These are phyloP conservation scores for Diplazon laetatorius DNA, from an alignment of 2,888 invertebrate genomes.

Conservation along the genomic window DNA sequence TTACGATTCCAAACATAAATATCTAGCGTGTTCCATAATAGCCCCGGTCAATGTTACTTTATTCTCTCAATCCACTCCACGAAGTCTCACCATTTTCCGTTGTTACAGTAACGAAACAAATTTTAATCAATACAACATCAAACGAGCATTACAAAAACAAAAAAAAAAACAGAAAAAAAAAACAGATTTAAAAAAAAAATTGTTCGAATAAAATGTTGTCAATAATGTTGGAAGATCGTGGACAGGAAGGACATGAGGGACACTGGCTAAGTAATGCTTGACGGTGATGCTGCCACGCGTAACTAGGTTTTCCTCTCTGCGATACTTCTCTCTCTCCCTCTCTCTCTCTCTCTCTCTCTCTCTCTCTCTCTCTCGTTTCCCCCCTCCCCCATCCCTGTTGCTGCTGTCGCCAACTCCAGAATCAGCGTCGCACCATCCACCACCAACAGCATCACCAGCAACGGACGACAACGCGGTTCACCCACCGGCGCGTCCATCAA, in stretches of 20 bases:
- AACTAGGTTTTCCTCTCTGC: conserved; percentile 64
- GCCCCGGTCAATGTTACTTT: too few relatives aligned
- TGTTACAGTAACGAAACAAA: too few relatives aligned
- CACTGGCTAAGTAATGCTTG: conserved; percentile 59
- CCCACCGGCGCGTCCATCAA: conserved; percentile 64
- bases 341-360: too few relatives aligned
- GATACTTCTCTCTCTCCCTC: conserved; percentile 43
- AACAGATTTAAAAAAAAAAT: too few relatives aligned
- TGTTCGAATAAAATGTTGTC: neutral
- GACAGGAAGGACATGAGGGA: conserved; percentile 63
- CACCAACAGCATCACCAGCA: conserved; percentile 12
- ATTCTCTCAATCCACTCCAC: too few relatives aligned
- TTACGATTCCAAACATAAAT: too few relatives aligned
- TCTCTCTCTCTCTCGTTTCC: conserved; percentile 18
- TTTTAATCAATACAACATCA: too few relatives aligned
- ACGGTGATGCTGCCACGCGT: conserved; percentile 55
- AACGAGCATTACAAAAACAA: too few relatives aligned
- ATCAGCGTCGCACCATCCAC: conserved; percentile 20
- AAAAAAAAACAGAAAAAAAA: too few relatives aligned
- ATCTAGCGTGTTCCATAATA: too few relatives aligned
- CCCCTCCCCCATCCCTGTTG: conserved; percentile 40
- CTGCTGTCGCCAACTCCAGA: conserved; percentile 48
- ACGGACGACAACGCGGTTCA: conserved; percentile 55
- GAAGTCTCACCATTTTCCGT: too few relatives aligned
- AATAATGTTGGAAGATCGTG: conserved; percentile 10